Evolutionary conservation across 2,888 invertebrate species (phyloP).

Genomic region (Eristalinus aeneus): DNA sequence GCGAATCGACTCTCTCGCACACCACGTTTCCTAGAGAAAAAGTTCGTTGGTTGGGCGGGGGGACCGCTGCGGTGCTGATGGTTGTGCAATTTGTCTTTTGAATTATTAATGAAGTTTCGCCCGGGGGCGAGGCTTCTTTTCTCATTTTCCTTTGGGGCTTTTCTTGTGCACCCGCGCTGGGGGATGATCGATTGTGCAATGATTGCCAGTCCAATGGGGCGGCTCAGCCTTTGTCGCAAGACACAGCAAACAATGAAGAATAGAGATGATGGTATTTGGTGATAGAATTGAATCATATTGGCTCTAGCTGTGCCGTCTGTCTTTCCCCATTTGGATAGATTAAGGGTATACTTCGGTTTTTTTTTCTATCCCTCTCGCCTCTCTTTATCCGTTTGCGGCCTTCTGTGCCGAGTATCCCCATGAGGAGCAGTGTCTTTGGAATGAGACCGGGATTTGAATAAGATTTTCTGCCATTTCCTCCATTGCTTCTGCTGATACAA

Average conservation of each 20-base stretch:
- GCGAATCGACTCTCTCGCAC: background rate
- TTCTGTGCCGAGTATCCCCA: conserved; percentile 9
- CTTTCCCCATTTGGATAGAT: conserved; percentile 57
- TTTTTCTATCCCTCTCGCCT: background rate
- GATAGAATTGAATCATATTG: conserved; percentile 69
- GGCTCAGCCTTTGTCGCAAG: background rate
- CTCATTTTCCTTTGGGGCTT: conserved; percentile 42
- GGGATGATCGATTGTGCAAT: conserved; percentile 68
- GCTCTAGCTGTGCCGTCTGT: conserved; percentile 50
- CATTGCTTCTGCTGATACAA: conserved; percentile 42
- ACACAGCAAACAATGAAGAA: conserved; percentile 21
- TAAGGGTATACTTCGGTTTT: conserved; percentile 26
- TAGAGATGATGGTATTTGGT: conserved; percentile 36
- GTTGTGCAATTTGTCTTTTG: conserved; percentile 77
- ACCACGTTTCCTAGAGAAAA: conserved; percentile 17
- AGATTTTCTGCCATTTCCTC: conserved; percentile 42
- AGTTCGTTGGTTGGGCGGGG: conserved; percentile 4
- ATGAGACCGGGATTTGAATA: conserved; percentile 41
- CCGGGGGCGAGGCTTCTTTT: conserved; percentile 28
- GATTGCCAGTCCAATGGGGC: conserved; percentile 54
- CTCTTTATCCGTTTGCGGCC: background rate
- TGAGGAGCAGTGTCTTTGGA: conserved; percentile 33
- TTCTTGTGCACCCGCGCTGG: conserved; percentile 35
- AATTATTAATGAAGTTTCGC: conserved; percentile 78
- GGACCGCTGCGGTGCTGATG: conserved; percentile 30